phyloP scores from a whole-genome alignment of 1,140 invertebrate species.

The Samia ricini region DNA sequence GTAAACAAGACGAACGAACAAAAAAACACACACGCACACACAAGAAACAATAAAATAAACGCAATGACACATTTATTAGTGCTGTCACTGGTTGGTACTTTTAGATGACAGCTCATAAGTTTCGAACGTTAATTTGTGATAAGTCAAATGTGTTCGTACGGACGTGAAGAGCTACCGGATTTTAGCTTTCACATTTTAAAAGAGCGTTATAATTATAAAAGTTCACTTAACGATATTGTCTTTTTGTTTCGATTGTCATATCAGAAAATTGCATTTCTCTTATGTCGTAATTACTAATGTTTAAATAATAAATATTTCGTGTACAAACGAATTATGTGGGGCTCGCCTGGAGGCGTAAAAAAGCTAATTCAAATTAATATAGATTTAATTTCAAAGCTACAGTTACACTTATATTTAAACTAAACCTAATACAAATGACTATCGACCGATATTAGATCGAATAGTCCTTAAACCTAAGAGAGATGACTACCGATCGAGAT shows the following conservation, averaged over 20 bases:
- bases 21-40: not conserved
- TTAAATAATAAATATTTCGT: not conserved
- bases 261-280: not conserved
- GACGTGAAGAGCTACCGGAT: constrained; percentile 51
- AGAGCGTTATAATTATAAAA: constrained; percentile 6
- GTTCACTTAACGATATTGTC: constrained; percentile 14
- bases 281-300: not conserved
- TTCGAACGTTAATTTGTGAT: constrained; percentile 67
- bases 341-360: too few relatives aligned
- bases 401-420: too few relatives aligned
- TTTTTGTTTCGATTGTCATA: constrained; percentile 1
- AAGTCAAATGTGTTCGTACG: constrained; percentile 46
- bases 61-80: constrained; percentile 68
- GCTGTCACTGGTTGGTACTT: constrained; percentile 49
- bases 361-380: too few relatives aligned
- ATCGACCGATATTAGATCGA: too few relatives aligned
- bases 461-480: too few relatives aligned
- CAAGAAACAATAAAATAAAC: constrained; percentile 38
- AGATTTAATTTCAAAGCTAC: too few relatives aligned
- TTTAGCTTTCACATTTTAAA: constrained; percentile 50
- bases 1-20: not conserved
- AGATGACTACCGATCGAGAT: too few relatives aligned
- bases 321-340: too few relatives aligned
- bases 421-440: too few relatives aligned
- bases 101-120: constrained; percentile 59